Evolutionary conservation across 2,888 invertebrate species (phyloP), one percentile per base, ranked within the genome.

Genomic region (Drosophila greeni): DNA sequence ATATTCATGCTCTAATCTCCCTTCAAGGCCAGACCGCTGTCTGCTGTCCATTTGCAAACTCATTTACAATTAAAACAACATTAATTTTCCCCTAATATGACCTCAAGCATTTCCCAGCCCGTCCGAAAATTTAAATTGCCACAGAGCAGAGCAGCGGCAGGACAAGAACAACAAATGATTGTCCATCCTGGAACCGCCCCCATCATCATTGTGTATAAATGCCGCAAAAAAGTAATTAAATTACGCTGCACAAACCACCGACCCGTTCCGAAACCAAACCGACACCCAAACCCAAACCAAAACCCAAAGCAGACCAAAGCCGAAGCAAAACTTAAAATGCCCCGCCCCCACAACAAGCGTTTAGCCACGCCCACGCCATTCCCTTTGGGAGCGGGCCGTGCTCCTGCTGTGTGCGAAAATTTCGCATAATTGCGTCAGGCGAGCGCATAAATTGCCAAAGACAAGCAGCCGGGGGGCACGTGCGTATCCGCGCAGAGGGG

Each of bases 341-440:
- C 42, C 42, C 53, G 52, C 65, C 54, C 33, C 36, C 36, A 59
- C 66, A 66, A 62, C 62, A 70, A 64, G 34, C 70, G 55, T 79
- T 84, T 65, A 42, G 76, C 65, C 82, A 84, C 84, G 84, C 79
- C 84, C 80, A 60, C 29, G 20, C 33, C 45, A 14, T 47, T 47
- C 53, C 34, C 29, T 33, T 14, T 20, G 36, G 43, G 20, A 48
- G n/a, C 16, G 20, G 20, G 39, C 23, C n/a, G 45, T 18, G 40
- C 24, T 42, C 66, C 66, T 53, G 62, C 66, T 74, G 74, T 83
- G 84, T 84, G 75, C 72, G 76, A 85, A 81, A 83, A 78, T 55
- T 81, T 84, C 78, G 85, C 83, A 84, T 84, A 84, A 81, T 81
- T 85, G 84, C 85, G 85, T 78, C 79, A 73, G 83, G 81, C 84